A percentile compares a stretch with the other conserved stretches of the same genome.
phyloP scores from a whole-genome alignment of 2,113 vertebrate species.

The Sphaerodactylus townsendi region DNA sequence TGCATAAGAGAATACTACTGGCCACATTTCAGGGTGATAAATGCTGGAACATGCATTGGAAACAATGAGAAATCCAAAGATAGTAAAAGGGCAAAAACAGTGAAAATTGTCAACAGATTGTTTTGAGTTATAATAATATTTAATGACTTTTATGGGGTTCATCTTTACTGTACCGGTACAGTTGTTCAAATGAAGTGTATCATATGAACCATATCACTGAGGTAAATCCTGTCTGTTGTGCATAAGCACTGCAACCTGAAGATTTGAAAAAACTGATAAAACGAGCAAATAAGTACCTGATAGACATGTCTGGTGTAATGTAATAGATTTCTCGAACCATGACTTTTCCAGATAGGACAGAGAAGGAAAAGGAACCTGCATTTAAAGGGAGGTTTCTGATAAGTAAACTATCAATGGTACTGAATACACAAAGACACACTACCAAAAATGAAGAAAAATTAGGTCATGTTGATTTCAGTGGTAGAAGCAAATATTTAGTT shows the following conservation, averaged over 20 bases:
- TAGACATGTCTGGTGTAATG: constrained; percentile 96
- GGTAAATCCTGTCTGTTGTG: not conserved
- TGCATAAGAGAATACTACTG: too few relatives aligned
- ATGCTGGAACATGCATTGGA: too few relatives aligned
- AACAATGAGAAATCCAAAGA: too few relatives aligned
- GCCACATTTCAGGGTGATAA: too few relatives aligned
- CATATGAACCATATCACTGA: not conserved
- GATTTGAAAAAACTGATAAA: not conserved
- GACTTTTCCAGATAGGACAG: constrained; percentile 96
- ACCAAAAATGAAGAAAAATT: too few relatives aligned
- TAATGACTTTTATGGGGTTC: not conserved
- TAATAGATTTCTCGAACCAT: constrained; percentile 99
- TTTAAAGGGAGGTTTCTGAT: not conserved
- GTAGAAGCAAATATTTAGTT: not conserved
- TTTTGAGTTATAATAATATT: too few relatives aligned
- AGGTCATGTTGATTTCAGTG: not conserved
- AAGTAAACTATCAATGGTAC: not conserved
- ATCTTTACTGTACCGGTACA: not conserved
- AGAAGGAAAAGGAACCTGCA: constrained; percentile 96
- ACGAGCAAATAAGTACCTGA: constrained; percentile 85
- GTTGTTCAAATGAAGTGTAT: not conserved
- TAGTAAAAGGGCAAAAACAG: too few relatives aligned
- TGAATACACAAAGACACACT: not conserved
- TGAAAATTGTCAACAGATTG: too few relatives aligned
- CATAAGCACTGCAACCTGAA: not conserved